These are phyloP conservation scores for Atta texana DNA, from an alignment of 1,140 invertebrate species.

Conservation along the genomic window DNA sequence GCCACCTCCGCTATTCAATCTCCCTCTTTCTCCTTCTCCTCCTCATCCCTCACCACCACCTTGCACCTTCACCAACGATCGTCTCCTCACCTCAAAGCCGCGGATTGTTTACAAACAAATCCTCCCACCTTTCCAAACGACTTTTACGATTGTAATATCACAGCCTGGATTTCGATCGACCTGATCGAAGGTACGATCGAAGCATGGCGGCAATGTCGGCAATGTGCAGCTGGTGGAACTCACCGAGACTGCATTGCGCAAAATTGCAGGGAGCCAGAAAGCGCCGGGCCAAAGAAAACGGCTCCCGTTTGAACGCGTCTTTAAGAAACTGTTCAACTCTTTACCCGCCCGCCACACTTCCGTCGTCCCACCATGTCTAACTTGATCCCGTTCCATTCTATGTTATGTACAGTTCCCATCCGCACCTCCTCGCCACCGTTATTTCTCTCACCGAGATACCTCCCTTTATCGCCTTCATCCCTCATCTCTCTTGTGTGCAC, in stretches of 20 bases:
- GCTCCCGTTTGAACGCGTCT: slow-evolving; percentile 53
- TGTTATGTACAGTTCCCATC: background rate
- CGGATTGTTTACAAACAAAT: slow-evolving; percentile 82
- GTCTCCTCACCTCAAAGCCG: slow-evolving; percentile 55
- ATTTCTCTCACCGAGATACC: slow-evolving; percentile 36
- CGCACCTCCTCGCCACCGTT: background rate
- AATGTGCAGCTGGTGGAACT: slow-evolving; percentile 15
- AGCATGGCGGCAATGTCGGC: slow-evolving; percentile 28
- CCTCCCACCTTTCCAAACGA: slow-evolving; percentile 71
- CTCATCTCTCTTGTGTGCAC: slow-evolving; percentile 15
- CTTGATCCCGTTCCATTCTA: slow-evolving; percentile 16
- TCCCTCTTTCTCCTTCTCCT: slow-evolving; percentile 16
- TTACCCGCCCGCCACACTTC: background rate
- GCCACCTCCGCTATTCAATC: slow-evolving; percentile 48
- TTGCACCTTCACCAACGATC: slow-evolving; percentile 52
- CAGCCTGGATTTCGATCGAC: slow-evolving; percentile 20
- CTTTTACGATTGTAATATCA: slow-evolving; percentile 27
- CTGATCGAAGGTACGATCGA: background rate
- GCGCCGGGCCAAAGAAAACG: slow-evolving; percentile 54
- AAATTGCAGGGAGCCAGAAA: slow-evolving; percentile 75
- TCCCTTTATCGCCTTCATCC: slow-evolving; percentile 34
- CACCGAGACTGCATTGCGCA: slow-evolving; percentile 79
- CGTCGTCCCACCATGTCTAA: background rate
- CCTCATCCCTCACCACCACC: slow-evolving; percentile 45
- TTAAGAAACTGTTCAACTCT: slow-evolving; percentile 68